Evolutionary conservation across 1,140 invertebrate genomes (phyloP).

Genomic region (Dryas iulia): DNA sequence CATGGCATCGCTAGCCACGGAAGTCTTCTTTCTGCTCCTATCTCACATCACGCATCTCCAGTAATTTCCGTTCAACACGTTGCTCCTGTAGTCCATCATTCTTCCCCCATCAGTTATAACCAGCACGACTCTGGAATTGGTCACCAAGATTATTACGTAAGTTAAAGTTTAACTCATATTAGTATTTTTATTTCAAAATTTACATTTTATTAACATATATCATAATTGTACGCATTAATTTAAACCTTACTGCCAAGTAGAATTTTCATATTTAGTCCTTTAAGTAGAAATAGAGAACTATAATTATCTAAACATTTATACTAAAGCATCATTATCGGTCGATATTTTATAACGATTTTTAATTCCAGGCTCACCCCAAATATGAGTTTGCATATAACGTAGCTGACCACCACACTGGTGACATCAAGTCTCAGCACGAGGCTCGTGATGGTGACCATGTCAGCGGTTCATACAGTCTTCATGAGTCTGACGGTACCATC

Average conservation of each 20-base stretch:
- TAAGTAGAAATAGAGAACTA: too few species aligned
- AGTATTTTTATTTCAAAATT: too few species aligned
- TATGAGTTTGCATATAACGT: constrained; percentile 76
- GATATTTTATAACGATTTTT: background rate
- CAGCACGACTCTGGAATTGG: constrained; percentile 8
- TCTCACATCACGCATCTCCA: constrained; percentile 12
- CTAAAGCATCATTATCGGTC: background rate
- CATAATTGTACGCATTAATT: too few species aligned
- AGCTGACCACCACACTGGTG: constrained; percentile 54
- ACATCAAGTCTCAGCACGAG: constrained; percentile 63
- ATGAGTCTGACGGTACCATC: constrained; percentile 71
- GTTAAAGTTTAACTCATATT: too few species aligned
- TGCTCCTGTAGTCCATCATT: constrained; percentile 3
- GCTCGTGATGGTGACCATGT: constrained; percentile 64
- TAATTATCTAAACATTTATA: background rate
- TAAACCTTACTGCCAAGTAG: too few species aligned
- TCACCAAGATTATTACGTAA: constrained; percentile 25
- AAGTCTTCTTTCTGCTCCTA: constrained; percentile 1
- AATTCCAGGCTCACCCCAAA: constrained; percentile 44
- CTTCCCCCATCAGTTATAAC: constrained; percentile 4
- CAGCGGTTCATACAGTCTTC: constrained; percentile 74
- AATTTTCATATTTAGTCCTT: too few species aligned
- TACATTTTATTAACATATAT: too few species aligned
- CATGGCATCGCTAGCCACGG: background rate
- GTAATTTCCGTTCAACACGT: constrained; percentile 4